Evolutionary conservation across 1,140 invertebrate genomes (phyloP), one percentile per base, ranked within the genome.

Genomic region (Pseudomyrmex pallidus): DNA sequence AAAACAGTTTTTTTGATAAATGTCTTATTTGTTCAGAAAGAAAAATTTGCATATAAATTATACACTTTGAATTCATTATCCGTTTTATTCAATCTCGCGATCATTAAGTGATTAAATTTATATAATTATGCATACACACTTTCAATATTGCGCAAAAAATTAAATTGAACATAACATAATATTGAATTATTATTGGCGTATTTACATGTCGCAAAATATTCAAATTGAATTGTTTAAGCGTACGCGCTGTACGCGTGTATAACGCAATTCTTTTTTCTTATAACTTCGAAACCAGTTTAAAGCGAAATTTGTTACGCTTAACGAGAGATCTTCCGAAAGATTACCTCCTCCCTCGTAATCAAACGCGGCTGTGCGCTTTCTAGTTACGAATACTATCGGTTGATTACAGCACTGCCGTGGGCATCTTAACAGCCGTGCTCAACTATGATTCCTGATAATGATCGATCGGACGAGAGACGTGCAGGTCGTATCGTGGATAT

Each of bases 251-350:
- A 3, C 52, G 8, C 9, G 25, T 10, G 15, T 48, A 46, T 74
- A 25, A 63, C 25, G 22, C 8, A 17, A 7, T 35, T 35, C 0
- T 7, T 35, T 35, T 52, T 64, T 48, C 25, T 64, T n/a, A 35
- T 8, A 52, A 74, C 4, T 3, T 46, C n/a, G 46, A 74, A 63
- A 74, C 59, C 59, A 63, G 59, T 35, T 76, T 50, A n/a, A 17
- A 20, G 35, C 17, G 59, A 15, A 50, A 46, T 82, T 48, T 70
- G 25, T 82, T 82, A 61, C 17, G 5, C 48, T 82, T 63, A 70
- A 74, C 35, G 35, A 44, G 62, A 74, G 61, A 74, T 82, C 74
- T 62, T 76, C 64, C 15, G 15, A 15, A 64, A 76, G 57, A 61
- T 74, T 74, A 35, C 2, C 5, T 35, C 13, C 3, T 57, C 44